Evolutionary conservation across 1,140 invertebrate genomes (phyloP).

Genomic region (Babylonia areolata): DNA sequence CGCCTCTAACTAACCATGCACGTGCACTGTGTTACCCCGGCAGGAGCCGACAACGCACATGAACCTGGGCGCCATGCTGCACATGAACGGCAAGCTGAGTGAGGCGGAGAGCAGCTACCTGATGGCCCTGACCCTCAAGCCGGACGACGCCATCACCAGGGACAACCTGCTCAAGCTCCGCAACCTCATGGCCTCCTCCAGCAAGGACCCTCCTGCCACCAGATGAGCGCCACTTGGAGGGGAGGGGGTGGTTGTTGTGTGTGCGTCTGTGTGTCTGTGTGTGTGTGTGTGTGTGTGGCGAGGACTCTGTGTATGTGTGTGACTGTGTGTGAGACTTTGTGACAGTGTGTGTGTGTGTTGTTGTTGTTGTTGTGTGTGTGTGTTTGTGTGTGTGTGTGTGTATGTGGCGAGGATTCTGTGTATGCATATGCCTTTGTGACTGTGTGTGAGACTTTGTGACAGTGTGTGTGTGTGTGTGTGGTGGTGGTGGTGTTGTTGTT

Average conservation of each 20-base stretch:
- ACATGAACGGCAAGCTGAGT: conserved; percentile 91
- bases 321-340: background rate
- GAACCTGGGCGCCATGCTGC: conserved; percentile 94
- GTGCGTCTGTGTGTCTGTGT: background rate
- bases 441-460: background rate
- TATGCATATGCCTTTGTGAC: background rate
- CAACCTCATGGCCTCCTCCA: conserved; percentile 66
- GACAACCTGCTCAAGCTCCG: conserved; percentile 90
- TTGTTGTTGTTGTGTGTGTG: no score
- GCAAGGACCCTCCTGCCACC: background rate
- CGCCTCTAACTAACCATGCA: no score
- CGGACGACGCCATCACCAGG: conserved; percentile 89
- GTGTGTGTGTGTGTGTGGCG: background rate
- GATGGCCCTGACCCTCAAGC: conserved; percentile 87
- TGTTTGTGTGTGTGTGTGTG: conserved; percentile 7
- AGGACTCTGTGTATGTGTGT: background rate
- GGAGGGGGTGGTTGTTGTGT: no score
- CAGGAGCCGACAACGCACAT: conserved; percentile 92
- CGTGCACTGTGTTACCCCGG: conserved; percentile 41
- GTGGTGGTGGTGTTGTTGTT: no score
- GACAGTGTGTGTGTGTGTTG: background rate
- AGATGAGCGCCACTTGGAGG: background rate
- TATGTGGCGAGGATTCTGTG: no score
- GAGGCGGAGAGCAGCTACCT: conserved; percentile 90
- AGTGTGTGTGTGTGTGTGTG: conserved; percentile 10